Base-by-base conservation (phyloP, 2,797 vertebrate species). In the Sylvia borin region DNA sequence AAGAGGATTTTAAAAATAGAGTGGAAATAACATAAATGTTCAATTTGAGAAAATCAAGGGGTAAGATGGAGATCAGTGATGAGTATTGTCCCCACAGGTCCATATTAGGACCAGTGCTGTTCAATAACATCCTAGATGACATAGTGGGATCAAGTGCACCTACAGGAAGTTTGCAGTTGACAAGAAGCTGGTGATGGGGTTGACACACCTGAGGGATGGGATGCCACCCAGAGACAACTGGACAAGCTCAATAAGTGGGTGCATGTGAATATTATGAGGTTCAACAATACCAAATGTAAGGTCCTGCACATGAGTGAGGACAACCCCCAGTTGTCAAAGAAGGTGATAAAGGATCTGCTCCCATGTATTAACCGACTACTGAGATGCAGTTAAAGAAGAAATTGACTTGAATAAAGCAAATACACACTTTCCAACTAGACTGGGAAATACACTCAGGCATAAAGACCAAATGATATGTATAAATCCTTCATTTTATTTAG, bases 121-220 rank as follows among this genome's bases (percentile, higher is more conserved):
- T 86, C 32, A 55, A 4, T 62, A 19, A 11, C 25, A 24, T 38
- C 31, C 47, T 5, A 3, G 32, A 8, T 57, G 50, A 47, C 38
- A 18, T 0, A 29, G n/a, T 16, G 31, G 42, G 9, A 38, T 42
- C 1, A 2, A 67, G 11, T n/a, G 36, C 25, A 45, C 16, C 20
- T 14, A 34, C 45, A 58, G 67, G 13, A 60, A 11, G 5, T 14
- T 58, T 71, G n/a, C 19, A 26, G 67, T 29, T 21, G 31, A 50
- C 40, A 77, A 12, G 31, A 75, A 24, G 10, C 9, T 78, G 51
- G 53, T 5, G 24, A 13, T 40, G 22, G 1, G 5, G 36, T 8
- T 70, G 75, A 25, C 22, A 40, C 0, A 0, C 16, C 72, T 32
- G 25, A 31, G 54, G 29, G 21, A 17, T 2, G 2, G 11, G 10